Conservation (phyloP, 2,113 vertebrate species). For the Apaloderma vittatum region DNA sequence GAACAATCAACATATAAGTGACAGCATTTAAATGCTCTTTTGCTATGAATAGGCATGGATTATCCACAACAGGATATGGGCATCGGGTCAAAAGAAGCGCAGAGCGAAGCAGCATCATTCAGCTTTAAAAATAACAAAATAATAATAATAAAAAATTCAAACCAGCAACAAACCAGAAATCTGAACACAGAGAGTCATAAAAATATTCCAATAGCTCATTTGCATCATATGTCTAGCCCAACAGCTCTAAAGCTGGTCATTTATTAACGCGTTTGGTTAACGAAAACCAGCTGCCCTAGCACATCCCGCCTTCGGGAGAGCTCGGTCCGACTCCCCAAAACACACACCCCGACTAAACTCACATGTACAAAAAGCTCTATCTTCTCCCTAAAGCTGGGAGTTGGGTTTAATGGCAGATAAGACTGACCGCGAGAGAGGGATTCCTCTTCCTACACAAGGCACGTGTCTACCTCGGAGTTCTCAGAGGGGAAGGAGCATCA, state of each 20-base stretch:
- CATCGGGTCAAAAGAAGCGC: not conserved
- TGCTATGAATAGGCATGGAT: slow-evolving; percentile 13
- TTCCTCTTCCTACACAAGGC: not conserved
- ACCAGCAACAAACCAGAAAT: not conserved
- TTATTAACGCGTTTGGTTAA: not conserved
- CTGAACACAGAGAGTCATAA: not conserved
- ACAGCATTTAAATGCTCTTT: slow-evolving; percentile 43
- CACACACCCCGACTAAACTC: not conserved
- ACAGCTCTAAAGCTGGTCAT: not conserved
- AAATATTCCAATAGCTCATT: not conserved
- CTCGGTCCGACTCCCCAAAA: not conserved
- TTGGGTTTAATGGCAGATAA: not conserved
- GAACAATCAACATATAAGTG: slow-evolving; percentile 43
- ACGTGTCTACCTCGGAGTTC: fast-evolving
- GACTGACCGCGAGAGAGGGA: fast-evolving
- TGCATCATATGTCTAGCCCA: not conserved
- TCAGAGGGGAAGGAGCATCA: not conserved
- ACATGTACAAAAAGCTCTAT: fast-evolving
- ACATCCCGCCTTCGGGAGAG: not conserved
- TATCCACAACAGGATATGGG: not conserved
- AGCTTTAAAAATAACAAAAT: not conserved
- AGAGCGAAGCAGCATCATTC: not conserved
- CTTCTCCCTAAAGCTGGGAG: not conserved
- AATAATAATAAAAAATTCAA: not conserved
- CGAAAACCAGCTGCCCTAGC: not conserved